Base-by-base conservation (phyloP, 2,797 vertebrate genomes). In the Protosalanx chinensis region DNA sequence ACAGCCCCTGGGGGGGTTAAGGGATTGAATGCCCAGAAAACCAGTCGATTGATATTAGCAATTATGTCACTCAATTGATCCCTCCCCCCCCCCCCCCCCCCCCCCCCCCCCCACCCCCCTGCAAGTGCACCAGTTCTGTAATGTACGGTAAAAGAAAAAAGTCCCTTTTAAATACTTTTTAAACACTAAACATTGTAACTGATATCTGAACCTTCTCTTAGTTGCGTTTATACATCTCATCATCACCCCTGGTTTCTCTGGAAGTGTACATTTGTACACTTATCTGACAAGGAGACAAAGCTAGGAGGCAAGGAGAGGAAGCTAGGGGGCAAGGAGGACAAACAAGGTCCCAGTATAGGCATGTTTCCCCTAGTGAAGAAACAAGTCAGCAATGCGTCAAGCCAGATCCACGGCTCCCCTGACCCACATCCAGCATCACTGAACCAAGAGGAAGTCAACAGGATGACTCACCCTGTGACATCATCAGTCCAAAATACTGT, bases 1-100 rank as follows among this genome's bases (percentile, higher is more conserved):
- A 90, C 74, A 96, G 87, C 64, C 94, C 92, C 95, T 96, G 41
- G 18, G n/a, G 15, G 10, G 37, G 35, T 3, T 3, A 20, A 20
- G 33, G n/a, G 33, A 20, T 35, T 15, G 5, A 49, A 37, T 4
- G 2, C 6, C 0, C n/a, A 27, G 5, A 49, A 37, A 23, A 18
- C 6, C 0, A 58, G 23, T 5, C 18, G 3, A n/a, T 58, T n/a
- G 15, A 5, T 56, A 56, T 18, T 16, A 18, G 53, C n/a, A 20
- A 56, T 56, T 6, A 56, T 4, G 53, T 37, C 35, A 37, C 35
- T 7, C 0, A 5, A 37, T 37, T 35, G 33, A 35, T 35, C 5
- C 5, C 3, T 5, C 35, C 35, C 35, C 35, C 35, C 7, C n/a
- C n/a, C n/a, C n/a, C n/a, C 6, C 32, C 32, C 32, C 32, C 3